These are phyloP conservation scores for Cartodere bifasciata DNA, from an alignment of 2,888 invertebrate genomes.

Conservation along the genomic window DNA sequence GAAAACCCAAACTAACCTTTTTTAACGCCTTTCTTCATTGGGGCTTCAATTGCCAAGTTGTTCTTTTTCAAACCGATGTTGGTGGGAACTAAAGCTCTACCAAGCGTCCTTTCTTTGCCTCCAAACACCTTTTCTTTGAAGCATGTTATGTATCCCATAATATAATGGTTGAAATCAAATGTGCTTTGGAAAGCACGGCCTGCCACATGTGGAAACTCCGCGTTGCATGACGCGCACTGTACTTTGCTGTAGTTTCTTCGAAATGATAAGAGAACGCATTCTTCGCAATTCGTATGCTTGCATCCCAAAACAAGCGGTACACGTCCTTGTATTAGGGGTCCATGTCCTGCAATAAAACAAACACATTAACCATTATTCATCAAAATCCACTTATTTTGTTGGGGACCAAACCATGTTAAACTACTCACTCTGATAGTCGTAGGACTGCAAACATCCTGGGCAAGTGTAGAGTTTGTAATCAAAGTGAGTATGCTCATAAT, in stretches of 20 bases:
- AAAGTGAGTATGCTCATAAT: not conserved
- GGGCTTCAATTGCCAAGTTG: no score
- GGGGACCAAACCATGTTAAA: no score
- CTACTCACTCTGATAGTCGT: no score
- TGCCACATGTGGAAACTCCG: slow-evolving; percentile 12
- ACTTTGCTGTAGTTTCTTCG: slow-evolving; percentile 27
- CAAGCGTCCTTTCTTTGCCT: no score
- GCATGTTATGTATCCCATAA: slow-evolving; percentile 6
- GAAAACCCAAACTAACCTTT: no score
- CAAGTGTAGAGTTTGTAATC: slow-evolving; percentile 4
- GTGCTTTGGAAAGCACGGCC: slow-evolving; percentile 1
- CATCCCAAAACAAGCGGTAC: slow-evolving; percentile 50
- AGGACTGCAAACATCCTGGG: slow-evolving; percentile 7
- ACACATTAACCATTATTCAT: no score
- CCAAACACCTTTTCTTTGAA: slow-evolving; percentile 1
- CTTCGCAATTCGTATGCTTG: slow-evolving; percentile 55
- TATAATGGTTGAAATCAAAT: slow-evolving; percentile 7
- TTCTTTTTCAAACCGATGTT: no score
- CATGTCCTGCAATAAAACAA: not conserved
- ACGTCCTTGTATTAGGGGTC: slow-evolving; percentile 17
- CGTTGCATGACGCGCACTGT: slow-evolving; percentile 39
- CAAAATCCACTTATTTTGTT: no score
- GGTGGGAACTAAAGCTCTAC: no score
- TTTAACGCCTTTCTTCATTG: no score
- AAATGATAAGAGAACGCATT: slow-evolving; percentile 39